Conservation (phyloP, 2,797 vertebrate species). For the Semaprochilodus insignis region DNA sequence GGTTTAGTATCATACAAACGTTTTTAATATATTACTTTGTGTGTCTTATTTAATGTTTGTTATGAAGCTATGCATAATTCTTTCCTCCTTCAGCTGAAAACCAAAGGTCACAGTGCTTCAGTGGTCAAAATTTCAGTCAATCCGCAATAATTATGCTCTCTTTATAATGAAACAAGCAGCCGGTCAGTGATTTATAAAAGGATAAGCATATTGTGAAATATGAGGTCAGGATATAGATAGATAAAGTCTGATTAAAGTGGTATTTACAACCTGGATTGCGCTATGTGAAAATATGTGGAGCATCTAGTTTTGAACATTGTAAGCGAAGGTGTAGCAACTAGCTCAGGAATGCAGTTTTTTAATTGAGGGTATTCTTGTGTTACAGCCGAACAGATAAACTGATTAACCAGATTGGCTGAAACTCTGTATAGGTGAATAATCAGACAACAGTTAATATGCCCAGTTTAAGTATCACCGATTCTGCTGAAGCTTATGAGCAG, state of each 20-base stretch:
- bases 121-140: no score
- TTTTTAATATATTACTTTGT: no score
- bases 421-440: slow-evolving; percentile 10
- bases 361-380: background rate
- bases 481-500: background rate
- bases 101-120: no score
- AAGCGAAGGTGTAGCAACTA: background rate
- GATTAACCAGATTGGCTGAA: slow-evolving; percentile 13
- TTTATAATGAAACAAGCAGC: no score
- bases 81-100: no score
- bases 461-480: slow-evolving; percentile 36
- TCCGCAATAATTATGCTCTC: no score
- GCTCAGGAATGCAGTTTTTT: background rate
- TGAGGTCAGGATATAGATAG: no score
- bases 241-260: background rate
- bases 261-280: background rate
- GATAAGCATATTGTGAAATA: no score
- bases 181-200: no score
- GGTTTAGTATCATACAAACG: no score
- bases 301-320: background rate
- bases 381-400: slow-evolving; percentile 6
- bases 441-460: slow-evolving; percentile 13
- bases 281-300: background rate
- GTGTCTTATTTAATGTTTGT: no score
- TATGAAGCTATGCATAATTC: no score